phyloP scores from a whole-genome alignment of 2,797 vertebrate species.

The Xiphorhynchus erythropygius region DNA sequence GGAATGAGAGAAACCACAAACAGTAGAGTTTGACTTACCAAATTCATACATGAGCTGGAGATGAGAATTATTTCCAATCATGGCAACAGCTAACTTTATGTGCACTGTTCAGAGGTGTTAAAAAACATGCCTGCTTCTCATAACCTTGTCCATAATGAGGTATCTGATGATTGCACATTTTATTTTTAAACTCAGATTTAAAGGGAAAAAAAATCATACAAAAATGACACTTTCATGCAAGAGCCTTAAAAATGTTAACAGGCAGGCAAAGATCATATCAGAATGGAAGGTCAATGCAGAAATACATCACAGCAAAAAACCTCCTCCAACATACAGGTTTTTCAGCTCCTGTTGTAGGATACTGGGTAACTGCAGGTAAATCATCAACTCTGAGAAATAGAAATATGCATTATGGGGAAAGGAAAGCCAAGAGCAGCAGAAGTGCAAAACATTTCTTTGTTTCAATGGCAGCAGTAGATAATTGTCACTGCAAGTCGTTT shows the following conservation, averaged over 20 bases:
- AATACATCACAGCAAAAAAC: background rate
- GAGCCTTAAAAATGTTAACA: background rate
- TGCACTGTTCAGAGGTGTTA: background rate
- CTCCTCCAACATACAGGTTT: background rate
- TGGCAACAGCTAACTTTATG: background rate
- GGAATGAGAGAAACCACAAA: background rate
- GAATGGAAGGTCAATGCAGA: background rate
- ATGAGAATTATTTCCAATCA: background rate
- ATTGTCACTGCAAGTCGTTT: background rate
- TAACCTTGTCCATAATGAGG: background rate
- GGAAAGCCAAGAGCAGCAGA: background rate
- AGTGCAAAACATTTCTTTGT: background rate
- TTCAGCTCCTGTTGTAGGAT: background rate
- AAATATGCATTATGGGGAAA: background rate
- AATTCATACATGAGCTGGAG: background rate
- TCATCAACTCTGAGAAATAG: background rate
- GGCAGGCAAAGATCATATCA: background rate
- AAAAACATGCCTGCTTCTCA: background rate
- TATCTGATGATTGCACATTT: background rate
- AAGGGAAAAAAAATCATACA: background rate
- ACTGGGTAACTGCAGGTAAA: background rate
- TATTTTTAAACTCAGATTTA: background rate
- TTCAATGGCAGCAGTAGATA: background rate
- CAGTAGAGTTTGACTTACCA: background rate
- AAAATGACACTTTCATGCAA: background rate